phyloP scores from a whole-genome alignment of 2,797 vertebrate species.

The Phalanger gymnotis region DNA sequence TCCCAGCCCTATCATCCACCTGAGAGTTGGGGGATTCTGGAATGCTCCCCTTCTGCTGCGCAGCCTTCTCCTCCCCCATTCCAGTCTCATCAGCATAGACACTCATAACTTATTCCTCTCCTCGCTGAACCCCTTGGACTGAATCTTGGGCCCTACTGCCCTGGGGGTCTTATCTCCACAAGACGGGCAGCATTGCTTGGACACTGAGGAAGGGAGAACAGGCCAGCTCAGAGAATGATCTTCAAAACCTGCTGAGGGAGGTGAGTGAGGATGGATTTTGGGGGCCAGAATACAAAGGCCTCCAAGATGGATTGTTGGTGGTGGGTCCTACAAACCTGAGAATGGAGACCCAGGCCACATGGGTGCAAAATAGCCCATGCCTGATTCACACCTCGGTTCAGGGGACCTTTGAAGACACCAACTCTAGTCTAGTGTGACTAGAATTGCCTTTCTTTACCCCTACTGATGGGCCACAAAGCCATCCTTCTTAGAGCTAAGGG shows the following conservation, averaged over 20 bases:
- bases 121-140: neutral
- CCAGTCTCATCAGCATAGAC: neutral
- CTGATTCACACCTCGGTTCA: neutral
- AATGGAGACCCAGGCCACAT: neutral
- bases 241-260: neutral
- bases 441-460: neutral
- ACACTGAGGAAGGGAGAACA: neutral
- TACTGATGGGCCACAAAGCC: neutral
- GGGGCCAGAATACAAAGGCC: neutral
- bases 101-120: neutral
- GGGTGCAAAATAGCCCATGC: neutral
- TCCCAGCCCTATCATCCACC: neutral
- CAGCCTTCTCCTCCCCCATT: neutral
- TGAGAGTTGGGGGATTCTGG: neutral
- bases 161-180: neutral
- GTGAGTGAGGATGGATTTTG: neutral
- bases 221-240: neutral
- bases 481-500: neutral
- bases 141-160: neutral
- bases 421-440: neutral
- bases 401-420: neutral
- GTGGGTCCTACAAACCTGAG: neutral
- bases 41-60: neutral
- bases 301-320: neutral
- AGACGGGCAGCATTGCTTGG: neutral